These are phyloP conservation scores for Lasioglossum baleicum DNA, from an alignment of 1,140 invertebrate genomes.

Conservation along the genomic window DNA sequence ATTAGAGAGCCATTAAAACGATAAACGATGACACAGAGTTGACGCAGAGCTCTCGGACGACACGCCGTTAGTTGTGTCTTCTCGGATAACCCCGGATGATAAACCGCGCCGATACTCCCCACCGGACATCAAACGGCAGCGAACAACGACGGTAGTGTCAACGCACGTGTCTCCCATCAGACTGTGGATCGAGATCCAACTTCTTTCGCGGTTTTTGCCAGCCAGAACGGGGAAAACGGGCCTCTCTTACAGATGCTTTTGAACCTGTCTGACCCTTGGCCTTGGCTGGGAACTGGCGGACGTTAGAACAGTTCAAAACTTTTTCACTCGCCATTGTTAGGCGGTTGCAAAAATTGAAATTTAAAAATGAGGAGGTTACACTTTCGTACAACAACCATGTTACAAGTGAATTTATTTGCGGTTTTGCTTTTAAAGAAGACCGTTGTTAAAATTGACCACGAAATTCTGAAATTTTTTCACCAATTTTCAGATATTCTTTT, in stretches of 20 bases:
- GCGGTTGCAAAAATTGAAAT: no score
- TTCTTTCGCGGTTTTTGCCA: slow-evolving; percentile 4
- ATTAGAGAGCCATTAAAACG: slow-evolving; percentile 78
- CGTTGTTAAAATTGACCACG: no score
- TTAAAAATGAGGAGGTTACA: no score
- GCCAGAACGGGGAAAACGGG: not conserved
- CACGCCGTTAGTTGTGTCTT: slow-evolving; percentile 78
- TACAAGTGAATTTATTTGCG: no score
- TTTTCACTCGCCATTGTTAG: no score
- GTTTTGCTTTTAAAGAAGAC: no score
- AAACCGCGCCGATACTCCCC: slow-evolving; percentile 67
- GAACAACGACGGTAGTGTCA: slow-evolving; percentile 67
- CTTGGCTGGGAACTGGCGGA: slow-evolving; percentile 9
- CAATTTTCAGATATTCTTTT: no score
- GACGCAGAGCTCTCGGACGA: slow-evolving; percentile 69
- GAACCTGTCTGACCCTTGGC: slow-evolving; percentile 14
- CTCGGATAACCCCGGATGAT: slow-evolving; percentile 76
- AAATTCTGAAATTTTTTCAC: no score
- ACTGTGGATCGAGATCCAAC: slow-evolving; percentile 5
- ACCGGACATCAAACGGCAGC: slow-evolving; percentile 25
- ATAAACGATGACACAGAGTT: slow-evolving; percentile 78
- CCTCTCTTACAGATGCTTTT: not conserved
- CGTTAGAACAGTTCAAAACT: not conserved
- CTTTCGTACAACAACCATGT: no score
- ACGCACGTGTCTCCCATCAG: slow-evolving; percentile 43